Percentiles rank a stretch among this genome's conserved stretches.
phyloP scores from a whole-genome alignment of 1,140 invertebrate genomes.

The Trachymyrmex cornetzi region DNA sequence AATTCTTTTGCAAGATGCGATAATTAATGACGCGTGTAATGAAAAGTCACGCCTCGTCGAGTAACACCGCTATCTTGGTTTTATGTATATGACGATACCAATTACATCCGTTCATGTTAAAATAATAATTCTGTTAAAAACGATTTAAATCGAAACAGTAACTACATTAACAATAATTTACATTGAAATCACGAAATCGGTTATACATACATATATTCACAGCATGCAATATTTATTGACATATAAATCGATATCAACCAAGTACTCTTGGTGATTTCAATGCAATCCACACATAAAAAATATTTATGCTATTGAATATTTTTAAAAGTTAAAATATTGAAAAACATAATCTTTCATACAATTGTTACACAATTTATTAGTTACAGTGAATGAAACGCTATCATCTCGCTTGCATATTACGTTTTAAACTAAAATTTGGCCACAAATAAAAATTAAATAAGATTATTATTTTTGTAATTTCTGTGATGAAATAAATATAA shows the following conservation, averaged over 20 bases:
- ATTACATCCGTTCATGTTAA: background rate
- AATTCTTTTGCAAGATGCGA: conserved; percentile 21
- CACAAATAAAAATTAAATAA: background rate
- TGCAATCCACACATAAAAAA: background rate
- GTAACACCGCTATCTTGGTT: background rate
- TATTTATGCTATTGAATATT: background rate
- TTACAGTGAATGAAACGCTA: background rate
- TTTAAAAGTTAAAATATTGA: background rate
- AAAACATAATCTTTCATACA: background rate
- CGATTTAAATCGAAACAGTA: conserved; percentile 9
- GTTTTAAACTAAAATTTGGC: background rate
- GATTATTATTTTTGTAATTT: background rate
- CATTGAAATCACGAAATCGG: background rate
- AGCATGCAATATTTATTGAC: background rate
- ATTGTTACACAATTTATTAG: background rate
- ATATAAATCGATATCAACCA: background rate
- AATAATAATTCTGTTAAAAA: background rate
- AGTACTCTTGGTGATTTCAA: background rate
- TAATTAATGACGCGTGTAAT: conserved; percentile 26
- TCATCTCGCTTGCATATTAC: background rate
- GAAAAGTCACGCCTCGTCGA: background rate
- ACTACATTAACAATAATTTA: background rate
- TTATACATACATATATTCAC: background rate
- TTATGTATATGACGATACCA: background rate
- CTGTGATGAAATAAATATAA: background rate